Base-by-base conservation (phyloP, 1,140 invertebrate species). In the Pogonomyrmex californicus region DNA sequence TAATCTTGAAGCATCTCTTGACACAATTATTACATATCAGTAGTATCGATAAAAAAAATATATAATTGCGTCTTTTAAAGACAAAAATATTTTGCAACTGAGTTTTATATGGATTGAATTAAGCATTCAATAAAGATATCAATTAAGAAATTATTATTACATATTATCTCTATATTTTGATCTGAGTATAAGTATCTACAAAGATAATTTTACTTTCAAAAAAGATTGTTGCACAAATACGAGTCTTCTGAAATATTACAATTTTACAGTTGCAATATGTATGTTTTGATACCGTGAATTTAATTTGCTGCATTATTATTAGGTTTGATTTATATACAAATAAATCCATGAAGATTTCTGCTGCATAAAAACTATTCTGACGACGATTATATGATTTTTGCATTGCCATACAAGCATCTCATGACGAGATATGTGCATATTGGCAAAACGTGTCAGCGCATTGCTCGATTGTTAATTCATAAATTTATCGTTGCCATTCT, bases 401-500 rank as follows among this genome's bases (percentile, higher is more conserved):
- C 1, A 38, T 79, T 79, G n/a, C 9, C 54, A 23, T n/a, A 51
- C 51, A 56, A 44, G 6, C 47, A 47, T 58, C 1, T 7, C 30
- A 36, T 5, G 2, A 58, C 14, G 17, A 56, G 4, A 9, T 44
- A 49, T 17, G 0, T 17, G 56, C 10, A 7, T 14, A 38, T 54
- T 68, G 41, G 17, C 33, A 38, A 73, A 17, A 82, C 65, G 85
- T 58, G 77, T 58, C 36, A 44, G 23, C 9, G 70, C 79, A 79
- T 79, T 1, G 68, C n/a, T 7, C 51, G 51, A 77, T 90, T 71
- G 70, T 85, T 73, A 73, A 90, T 90, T 86, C 54, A 76, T 81
- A 88, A 86, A 78, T 90, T 90, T 88, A 86, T 44, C 68, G 36
- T 56, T 30, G 68, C 9, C 54, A 73, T 77, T 82, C 75, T 12